A percentile compares a stretch with the other conserved stretches of the same genome.
These are phyloP conservation scores for Papilio aristodemus DNA, from an alignment of 1,140 invertebrate species.

Conservation along the genomic window DNA sequence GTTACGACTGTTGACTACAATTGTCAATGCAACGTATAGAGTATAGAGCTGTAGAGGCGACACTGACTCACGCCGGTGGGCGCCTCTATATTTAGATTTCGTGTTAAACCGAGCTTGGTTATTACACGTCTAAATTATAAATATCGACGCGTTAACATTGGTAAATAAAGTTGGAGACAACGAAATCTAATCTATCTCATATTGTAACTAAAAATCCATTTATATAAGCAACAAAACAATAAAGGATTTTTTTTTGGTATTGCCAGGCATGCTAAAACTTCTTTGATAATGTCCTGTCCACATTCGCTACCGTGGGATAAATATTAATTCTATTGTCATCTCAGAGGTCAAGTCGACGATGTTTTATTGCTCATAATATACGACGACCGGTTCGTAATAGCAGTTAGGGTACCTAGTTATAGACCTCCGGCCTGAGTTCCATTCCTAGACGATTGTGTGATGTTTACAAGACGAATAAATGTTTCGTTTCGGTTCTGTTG, in stretches of 20 bases:
- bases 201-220: no score
- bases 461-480: no score
- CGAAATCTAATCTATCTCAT: no score
- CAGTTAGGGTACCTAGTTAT: conserved; percentile 3
- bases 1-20: background rate
- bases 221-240: no score
- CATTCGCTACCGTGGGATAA: background rate
- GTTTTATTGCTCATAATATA: conserved; percentile 15
- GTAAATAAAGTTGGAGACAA: background rate
- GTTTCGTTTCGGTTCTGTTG: no score
- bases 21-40: background rate
- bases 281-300: background rate
- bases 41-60: background rate
- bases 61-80: conserved; percentile 9
- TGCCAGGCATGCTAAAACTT: background rate
- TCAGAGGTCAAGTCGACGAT: conserved; percentile 13
- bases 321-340: background rate
- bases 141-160: conserved; percentile 1
- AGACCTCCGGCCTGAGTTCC: background rate
- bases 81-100: conserved; percentile 19
- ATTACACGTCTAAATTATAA: background rate
- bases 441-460: background rate
- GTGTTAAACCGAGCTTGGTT: conserved; percentile 6
- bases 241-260: no score
- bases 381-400: conserved; percentile 8